Evolutionary conservation across 2,888 invertebrate genomes (phyloP), one percentile per base, ranked within the genome.

Genomic region (Melanophora roralis): DNA sequence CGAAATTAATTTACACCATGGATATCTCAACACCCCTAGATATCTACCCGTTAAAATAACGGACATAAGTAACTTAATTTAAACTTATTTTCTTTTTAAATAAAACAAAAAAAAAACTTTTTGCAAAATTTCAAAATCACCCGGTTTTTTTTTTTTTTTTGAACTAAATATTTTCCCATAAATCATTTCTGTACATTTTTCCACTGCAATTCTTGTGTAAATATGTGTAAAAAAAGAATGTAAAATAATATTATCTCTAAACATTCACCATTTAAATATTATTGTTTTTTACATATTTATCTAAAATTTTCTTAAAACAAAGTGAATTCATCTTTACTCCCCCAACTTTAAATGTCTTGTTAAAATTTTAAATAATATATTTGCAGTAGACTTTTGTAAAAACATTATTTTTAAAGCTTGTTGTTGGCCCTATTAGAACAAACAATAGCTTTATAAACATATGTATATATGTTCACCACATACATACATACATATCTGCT

Each of bases 171-270:
- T 43, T 60, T 32, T 53, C 11, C 12, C 40, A 60, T 60, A 45
- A 60, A 32, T 60, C 32, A 60, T 19, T 38, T 57, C n/a, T 12
- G 21, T 43, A 7, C 27, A 11, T 14, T 59, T 40, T n/a, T n/a
- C 38, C 5, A 1, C 32, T n/a, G 2, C 6, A 16, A 14, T 14
- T 4, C 3, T 1, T 32, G 32, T 38, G 14, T 8, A 1, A 51
- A 14, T 51, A 2, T 2, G 14, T 14, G 9, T 12, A 14, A 62
- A 47, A n/a, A 62, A 23, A 34, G 14, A 45, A 34, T 47, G 45
- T 34, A 47, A 62, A 47, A 36, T 47, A 64, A 49, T 49, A n/a
- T 62, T 64, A 49, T 64, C 64, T 64, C 6, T 21, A n/a, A 36
- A 49, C 47, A 36, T 38, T 14, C 19, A 9, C 49, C 49, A 49